A percentile compares a stretch with the other conserved stretches of the same genome.
These are phyloP conservation scores for Micronisus gabar DNA, from an alignment of 2,113 vertebrate genomes.

Conservation along the genomic window DNA sequence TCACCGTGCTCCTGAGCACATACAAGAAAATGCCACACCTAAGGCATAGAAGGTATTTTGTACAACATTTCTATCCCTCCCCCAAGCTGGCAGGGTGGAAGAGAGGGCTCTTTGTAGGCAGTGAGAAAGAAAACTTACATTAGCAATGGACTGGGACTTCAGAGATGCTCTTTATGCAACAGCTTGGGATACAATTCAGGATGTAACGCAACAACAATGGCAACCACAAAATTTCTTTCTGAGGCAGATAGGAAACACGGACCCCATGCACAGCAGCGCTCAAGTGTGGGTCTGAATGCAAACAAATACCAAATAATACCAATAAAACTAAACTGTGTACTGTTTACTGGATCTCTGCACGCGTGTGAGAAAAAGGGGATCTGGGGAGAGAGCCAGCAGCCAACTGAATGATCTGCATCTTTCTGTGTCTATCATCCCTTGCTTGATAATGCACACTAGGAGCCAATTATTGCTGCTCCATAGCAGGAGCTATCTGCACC, in stretches of 20 bases:
- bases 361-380: background rate
- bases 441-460: background rate
- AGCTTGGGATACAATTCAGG: background rate
- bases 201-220: background rate
- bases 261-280: background rate
- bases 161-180: background rate
- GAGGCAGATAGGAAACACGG: background rate
- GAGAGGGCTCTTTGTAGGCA: background rate
- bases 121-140: background rate
- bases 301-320: background rate
- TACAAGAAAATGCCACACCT: background rate
- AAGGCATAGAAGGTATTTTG: background rate
- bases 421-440: background rate
- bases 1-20: background rate
- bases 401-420: background rate
- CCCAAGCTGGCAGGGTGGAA: background rate
- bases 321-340: background rate
- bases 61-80: background rate
- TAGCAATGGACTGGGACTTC: background rate
- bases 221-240: background rate
- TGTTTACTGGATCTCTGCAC: background rate
- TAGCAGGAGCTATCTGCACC: background rate
- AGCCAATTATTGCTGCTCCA: slow-evolving; percentile 1
- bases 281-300: background rate
- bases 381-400: background rate